Evolutionary conservation across 64 coral and sea anemone genomes (phyloP), one percentile per base, ranked within the genome.

Genomic region (Montipora cactus): DNA sequence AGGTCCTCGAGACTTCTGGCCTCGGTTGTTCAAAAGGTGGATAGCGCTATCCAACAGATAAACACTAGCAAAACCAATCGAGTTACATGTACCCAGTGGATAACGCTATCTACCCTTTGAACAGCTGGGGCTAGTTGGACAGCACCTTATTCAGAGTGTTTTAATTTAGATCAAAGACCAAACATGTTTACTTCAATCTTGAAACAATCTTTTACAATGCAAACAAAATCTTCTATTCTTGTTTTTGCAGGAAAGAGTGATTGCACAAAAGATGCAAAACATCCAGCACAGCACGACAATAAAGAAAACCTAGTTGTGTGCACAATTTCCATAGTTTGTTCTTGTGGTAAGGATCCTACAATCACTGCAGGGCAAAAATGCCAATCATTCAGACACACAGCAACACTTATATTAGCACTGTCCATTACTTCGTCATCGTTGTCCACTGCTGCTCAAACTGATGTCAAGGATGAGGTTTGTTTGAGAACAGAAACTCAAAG

Each of bases 361-460:
- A 71, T 12, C 45, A 13, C 59, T 22, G 44, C 82, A 0, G 66
- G 82, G 2, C 82, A 85, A 44, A 85, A 70, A 19, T 85, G 82
- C 49, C 82, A 69, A 85, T 85, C 82, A 85, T 85, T 85, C 50
- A 8, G 62, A 70, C 82, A 85, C 82, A 85, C 64, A 4, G 82
- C 82, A 16, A 85, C 82, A 49, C 66, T 85, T 49, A 0, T 85
- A 14, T 16, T 85, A 48, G 82, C 82, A 71, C 1, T 70, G 8
- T 70, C 44, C 16, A 46, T 85, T 48, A 83, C 50, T 12, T 62
- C 21, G 11, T 37, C 10, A 5, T 7, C 5, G 2, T 19, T 64
- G 45, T 49, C 15, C 5, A 64, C 49, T 85, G 2, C n/a, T 50
- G 47, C 7, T 19, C 47, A 85, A n/a, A n/a, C 82, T 47, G 7